Base-by-base conservation (phyloP, 2,113 vertebrate genomes). In the Ictalurus furcatus region DNA sequence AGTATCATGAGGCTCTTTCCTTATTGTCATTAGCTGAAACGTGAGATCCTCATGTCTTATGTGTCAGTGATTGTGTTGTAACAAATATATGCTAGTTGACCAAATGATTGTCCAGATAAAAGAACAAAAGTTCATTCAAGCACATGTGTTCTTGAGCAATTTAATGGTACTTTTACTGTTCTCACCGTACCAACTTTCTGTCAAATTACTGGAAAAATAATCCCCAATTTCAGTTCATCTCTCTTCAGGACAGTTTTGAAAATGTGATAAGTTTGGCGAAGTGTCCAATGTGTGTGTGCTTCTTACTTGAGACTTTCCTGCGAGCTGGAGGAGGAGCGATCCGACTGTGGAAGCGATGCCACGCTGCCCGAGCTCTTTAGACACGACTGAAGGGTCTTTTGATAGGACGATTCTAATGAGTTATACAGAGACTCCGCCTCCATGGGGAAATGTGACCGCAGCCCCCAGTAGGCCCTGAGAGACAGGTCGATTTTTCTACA, bases 291-390 rank as follows among this genome's bases (percentile, higher is more conserved):
- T 2, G 2, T 84, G 40, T 63, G 6, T 59, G 48, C 69, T 92
- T 25, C 87, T 96, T 97, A 99, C 98, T 99, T 99, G 90, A 99
- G 97, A 93, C 98, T 99, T 94, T 99, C 98, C 91, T 99, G 98
- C 59, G 98, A 99, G 90, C 98, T 99, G 37, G 98, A 99, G 2
- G 98, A 99, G n/a, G 98, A 99, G 89, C 98, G 97, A 95, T 99
- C 98, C 71, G 98, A 99, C 90, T 99, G 98, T 63, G 98, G 98
- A 88, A 99, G 98, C 40, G 98, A 99, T 21, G 98, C 96, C 89
- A 97, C 96, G 11, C 98, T 99, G 92, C 97, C 97, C 28, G 98
- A 98, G 92, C 96, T 98, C 94, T 96, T 97, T 90, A 99, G 92
- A 92, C 94, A 97, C 0, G 97, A 97, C 93, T 99, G 98, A 88